Conservation (phyloP, 2,797 vertebrate genomes). For the Cuculus canorus region DNA sequence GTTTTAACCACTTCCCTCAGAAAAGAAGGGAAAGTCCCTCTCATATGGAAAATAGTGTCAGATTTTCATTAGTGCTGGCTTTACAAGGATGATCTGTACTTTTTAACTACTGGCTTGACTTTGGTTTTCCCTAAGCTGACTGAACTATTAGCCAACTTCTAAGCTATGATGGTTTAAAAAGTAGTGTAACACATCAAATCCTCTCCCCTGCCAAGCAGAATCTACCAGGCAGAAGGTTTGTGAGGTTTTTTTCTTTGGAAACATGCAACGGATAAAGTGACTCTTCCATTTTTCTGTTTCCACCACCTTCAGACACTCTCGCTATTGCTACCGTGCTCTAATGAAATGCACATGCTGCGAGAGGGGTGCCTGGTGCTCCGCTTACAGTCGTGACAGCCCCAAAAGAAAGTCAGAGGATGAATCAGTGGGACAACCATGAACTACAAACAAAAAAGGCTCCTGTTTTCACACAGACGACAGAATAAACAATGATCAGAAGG, state of each 20-base stretch:
- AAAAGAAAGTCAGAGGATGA: constrained; percentile 58
- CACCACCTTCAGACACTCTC: constrained; percentile 66
- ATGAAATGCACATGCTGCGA: constrained; percentile 41
- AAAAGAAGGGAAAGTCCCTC: constrained; percentile 69
- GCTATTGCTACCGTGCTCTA: constrained; percentile 32
- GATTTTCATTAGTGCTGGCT: constrained; percentile 53
- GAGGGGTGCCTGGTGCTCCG: constrained; percentile 37
- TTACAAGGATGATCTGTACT: constrained; percentile 13
- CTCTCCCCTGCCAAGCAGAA: background rate
- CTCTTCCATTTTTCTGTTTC: constrained; percentile 56
- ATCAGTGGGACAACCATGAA: constrained; percentile 43
- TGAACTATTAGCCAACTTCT: constrained; percentile 20
- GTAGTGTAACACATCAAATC: background rate
- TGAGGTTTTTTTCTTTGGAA: constrained; percentile 1
- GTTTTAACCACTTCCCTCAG: constrained; percentile 60
- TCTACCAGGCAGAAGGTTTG: background rate
- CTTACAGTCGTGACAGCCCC: background rate
- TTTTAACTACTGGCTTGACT: constrained; percentile 46
- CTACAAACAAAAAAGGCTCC: constrained; percentile 54
- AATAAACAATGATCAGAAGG: constrained; percentile 67
- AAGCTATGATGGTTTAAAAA: background rate
- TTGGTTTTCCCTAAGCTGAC: constrained; percentile 43
- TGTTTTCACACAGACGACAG: constrained; percentile 53
- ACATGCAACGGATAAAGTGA: constrained; percentile 44
- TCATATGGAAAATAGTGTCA: constrained; percentile 61